Evolutionary conservation across 1,140 invertebrate species (phyloP).

Genomic region (Spodoptera litura): DNA sequence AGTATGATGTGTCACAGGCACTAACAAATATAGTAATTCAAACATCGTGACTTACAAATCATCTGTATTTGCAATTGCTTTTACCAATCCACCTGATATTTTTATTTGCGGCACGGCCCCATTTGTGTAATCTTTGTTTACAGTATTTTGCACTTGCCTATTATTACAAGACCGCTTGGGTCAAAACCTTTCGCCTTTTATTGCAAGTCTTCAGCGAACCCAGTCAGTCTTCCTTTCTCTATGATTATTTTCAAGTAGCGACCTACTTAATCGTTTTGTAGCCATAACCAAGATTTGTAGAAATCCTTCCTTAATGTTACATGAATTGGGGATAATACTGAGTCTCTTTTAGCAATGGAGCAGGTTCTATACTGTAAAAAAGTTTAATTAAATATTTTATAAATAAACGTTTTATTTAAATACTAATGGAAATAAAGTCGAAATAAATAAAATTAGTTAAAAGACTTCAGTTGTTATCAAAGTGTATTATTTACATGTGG

Average conservation of each 20-base stretch:
- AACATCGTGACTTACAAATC: not conserved
- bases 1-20: not conserved
- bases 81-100: not conserved
- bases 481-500: too few relatives aligned
- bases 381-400: too few relatives aligned
- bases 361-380: too few relatives aligned
- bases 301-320: too few relatives aligned
- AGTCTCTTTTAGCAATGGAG: too few relatives aligned
- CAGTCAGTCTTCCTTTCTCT: not conserved
- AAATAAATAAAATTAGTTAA: too few relatives aligned
- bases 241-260: not conserved
- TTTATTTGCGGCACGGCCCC: not conserved
- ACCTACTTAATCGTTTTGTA: conserved; percentile 7
- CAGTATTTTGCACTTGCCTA: conserved; percentile 17
- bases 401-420: too few relatives aligned
- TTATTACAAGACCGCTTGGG: conserved; percentile 18
- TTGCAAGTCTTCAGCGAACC: conserved; percentile 12
- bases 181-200: conserved; percentile 34
- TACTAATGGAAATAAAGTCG: too few relatives aligned
- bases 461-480: too few relatives aligned
- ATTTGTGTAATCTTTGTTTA: conserved; percentile 16
- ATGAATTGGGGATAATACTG: too few relatives aligned
- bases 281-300: not conserved
- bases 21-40: not conserved
- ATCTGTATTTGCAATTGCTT: not conserved